These are phyloP conservation scores for Haliclona indistincta DNA, from an alignment of 37 sponge, comb jelly and placozoan species.

Conservation along the genomic window DNA sequence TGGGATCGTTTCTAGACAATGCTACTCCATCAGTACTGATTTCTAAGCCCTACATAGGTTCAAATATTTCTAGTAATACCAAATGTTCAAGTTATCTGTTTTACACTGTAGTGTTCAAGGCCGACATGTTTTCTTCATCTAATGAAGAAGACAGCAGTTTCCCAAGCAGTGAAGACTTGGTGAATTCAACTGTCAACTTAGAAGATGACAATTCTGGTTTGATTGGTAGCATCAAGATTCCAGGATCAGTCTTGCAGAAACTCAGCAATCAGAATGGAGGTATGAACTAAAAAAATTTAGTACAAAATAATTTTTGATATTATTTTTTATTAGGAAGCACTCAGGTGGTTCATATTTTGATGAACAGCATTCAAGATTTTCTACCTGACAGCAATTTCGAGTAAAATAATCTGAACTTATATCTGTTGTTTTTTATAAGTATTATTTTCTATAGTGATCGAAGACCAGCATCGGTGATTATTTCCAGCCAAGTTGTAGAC, in stretches of 20 bases:
- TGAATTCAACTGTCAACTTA: conserved; percentile 1
- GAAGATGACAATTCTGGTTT: no score
- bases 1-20: background rate
- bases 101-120: no score
- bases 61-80: no score
- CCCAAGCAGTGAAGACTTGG: background rate
- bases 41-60: no score
- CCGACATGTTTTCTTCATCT: background rate
- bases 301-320: background rate
- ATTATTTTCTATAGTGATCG: no score
- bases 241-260: background rate
- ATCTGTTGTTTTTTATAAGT: no score
- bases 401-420: no score
- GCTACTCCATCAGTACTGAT: no score
- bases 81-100: no score
- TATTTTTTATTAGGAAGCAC: background rate
- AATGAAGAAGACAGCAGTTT: background rate
- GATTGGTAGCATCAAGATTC: background rate
- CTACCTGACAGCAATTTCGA: no score
- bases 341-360: background rate
- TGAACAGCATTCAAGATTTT: background rate
- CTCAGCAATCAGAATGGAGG: background rate
- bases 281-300: background rate
- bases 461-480: no score
- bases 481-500: no score